Evolutionary conservation across 1,140 invertebrate species (phyloP), one percentile per base, ranked within the genome.

Genomic region (Drosophila busckii): DNA sequence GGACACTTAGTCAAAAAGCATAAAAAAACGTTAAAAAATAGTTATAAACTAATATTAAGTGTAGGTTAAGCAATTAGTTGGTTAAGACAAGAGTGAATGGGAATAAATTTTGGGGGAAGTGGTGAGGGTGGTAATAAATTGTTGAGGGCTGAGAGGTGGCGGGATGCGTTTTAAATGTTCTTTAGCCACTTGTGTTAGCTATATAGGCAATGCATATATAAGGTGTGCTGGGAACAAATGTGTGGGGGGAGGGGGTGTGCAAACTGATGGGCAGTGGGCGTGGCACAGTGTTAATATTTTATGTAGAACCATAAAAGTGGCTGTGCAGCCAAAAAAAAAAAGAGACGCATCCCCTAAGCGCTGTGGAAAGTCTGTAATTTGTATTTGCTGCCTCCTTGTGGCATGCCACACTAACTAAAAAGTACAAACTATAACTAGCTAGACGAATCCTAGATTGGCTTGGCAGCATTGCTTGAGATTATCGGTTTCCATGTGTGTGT

Each of bases 381-480:
- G 32, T 37, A 20, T 20, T 25, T 22, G 15, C 35, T 6, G 23
- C 22, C 15, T 20, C 20, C 19, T 29, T 29, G 4, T 23, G 23
- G 20, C 28, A n/a, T n/a, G 19, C 19, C 9, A 19, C 32, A 9
- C 4, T 53, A 16, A 17, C 26, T 26, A 40, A 40, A 17, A 5
- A 28, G 29, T 42, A 53, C 25, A 38, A 37, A 34, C 34, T 31
- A 44, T 20, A 44, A 28, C 22, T 75, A 62, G 66, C 29, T 71
- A 66, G 55, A 75, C 37, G 49, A 16, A 29, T 66, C 31, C 25
- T 53, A 64, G 31, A 60, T 48, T 40, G 61, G 69, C 44, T 71
- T 71, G 73, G 69, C 75, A 82, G 73, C 75, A 75, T 58, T 56
- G 70, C 76, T 75, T 80, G 73, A 80, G 73, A 80, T 80, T 75